These are phyloP conservation scores for Ictidomys tridecemlineatus DNA, from an alignment of 2,113 vertebrate genomes.

Conservation along the genomic window DNA sequence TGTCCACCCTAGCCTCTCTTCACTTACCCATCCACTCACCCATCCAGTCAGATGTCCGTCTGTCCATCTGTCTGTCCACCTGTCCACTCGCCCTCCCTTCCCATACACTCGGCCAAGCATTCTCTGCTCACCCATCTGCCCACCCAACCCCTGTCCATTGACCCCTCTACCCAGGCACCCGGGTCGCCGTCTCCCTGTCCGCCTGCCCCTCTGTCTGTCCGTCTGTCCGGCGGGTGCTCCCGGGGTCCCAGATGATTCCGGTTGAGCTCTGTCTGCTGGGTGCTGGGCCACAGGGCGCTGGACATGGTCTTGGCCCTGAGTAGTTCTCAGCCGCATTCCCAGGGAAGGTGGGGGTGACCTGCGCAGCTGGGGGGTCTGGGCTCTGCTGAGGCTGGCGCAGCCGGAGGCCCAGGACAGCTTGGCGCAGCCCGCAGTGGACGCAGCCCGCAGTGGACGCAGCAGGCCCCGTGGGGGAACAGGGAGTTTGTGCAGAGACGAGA, in stretches of 20 bases:
- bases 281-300: neutral
- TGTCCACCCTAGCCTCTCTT: no score
- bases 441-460: neutral
- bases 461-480: neutral
- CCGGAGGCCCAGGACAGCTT: neutral
- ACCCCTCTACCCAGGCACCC: fast-evolving
- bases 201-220: neutral
- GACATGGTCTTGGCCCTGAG: neutral
- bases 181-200: fast-evolving
- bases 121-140: no score
- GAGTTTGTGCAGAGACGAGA: neutral
- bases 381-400: neutral
- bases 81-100: fast-evolving
- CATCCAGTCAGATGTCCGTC: no score
- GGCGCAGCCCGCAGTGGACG: neutral
- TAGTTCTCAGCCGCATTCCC: neutral
- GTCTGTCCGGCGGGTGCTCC: no score
- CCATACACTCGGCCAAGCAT: no score
- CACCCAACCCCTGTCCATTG: fast-evolving
- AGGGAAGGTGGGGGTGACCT: neutral
- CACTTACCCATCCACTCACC: neutral
- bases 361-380: fast-evolving
- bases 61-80: no score
- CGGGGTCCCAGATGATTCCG: neutral
- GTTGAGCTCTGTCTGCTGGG: neutral